Evolutionary conservation across 2,888 invertebrate species (phyloP).

Genomic region (Mechanitis mazaeus): DNA sequence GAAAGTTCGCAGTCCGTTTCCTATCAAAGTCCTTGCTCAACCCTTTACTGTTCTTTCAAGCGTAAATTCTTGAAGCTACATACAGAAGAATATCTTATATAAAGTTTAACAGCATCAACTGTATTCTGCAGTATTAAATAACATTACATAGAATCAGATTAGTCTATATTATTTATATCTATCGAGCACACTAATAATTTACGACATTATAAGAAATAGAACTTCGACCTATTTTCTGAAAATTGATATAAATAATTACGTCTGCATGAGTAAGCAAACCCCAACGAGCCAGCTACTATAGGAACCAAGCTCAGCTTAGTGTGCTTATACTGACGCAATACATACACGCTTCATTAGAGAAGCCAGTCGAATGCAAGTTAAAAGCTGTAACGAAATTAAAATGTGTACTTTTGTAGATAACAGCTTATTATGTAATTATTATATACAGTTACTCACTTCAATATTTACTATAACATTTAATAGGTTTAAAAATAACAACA

Average conservation of each 20-base stretch:
- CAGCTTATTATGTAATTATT: too few species aligned
- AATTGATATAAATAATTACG: slow-evolving; percentile 5
- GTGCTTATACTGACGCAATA: slow-evolving; percentile 24
- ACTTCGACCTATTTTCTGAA: background rate
- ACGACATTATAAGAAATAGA: too few species aligned
- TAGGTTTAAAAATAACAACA: too few species aligned
- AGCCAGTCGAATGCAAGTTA: slow-evolving; percentile 13
- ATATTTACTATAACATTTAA: too few species aligned
- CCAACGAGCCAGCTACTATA: slow-evolving; percentile 2
- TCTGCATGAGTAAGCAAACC: slow-evolving; percentile 4
- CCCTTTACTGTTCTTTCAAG: slow-evolving; percentile 22
- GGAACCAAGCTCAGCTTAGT: slow-evolving; percentile 9
- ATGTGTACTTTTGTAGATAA: too few species aligned
- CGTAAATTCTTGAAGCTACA: slow-evolving; percentile 12
- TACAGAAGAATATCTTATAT: slow-evolving; percentile 1
- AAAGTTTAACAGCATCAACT: background rate
- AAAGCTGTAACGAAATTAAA: slow-evolving; percentile 13
- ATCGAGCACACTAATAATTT: too few species aligned
- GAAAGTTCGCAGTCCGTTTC: slow-evolving; percentile 24
- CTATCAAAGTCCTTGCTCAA: slow-evolving; percentile 25
- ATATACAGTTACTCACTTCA: too few species aligned
- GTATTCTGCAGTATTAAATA: background rate
- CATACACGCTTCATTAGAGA: slow-evolving; percentile 27
- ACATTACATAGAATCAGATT: too few species aligned
- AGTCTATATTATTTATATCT: too few species aligned